phyloP scores from a whole-genome alignment of 2,797 vertebrate species.

The Heliangelus exortis region DNA sequence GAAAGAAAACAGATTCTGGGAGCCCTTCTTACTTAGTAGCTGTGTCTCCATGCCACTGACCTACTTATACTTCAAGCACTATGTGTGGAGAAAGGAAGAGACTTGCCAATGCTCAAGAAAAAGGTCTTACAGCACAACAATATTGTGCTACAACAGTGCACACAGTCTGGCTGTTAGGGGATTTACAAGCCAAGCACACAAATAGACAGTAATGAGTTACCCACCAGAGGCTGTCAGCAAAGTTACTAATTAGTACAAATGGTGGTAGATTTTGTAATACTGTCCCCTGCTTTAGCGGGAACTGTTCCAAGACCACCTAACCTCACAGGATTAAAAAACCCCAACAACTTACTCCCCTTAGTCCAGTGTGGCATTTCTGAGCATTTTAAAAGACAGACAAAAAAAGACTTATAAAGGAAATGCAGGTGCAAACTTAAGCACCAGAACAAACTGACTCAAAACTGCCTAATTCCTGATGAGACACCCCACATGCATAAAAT shows the following conservation, averaged over 20 bases:
- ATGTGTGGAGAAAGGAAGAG: slow-evolving; percentile 11
- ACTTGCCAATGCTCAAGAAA: slow-evolving; percentile 9
- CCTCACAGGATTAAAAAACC: not conserved
- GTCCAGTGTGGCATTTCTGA: not conserved
- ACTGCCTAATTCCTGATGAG: slow-evolving; percentile 26
- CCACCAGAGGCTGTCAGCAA: slow-evolving; percentile 70
- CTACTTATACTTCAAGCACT: slow-evolving; percentile 53
- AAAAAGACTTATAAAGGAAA: not conserved
- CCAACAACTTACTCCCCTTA: not conserved
- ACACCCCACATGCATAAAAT: slow-evolving; percentile 33
- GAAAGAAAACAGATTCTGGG: not conserved
- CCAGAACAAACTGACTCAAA: not conserved
- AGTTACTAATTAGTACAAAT: slow-evolving; percentile 73
- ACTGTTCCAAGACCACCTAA: slow-evolving; percentile 67
- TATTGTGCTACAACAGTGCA: slow-evolving; percentile 44
- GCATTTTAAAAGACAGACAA: not conserved
- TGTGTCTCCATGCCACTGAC: slow-evolving; percentile 55
- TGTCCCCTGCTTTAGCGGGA: slow-evolving; percentile 61
- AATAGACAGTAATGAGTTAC: slow-evolving; percentile 73
- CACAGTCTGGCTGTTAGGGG: slow-evolving; percentile 60
- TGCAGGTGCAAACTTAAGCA: not conserved
- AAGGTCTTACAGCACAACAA: slow-evolving; percentile 61
- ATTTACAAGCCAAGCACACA: slow-evolving; percentile 70
- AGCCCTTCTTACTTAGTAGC: slow-evolving; percentile 18
- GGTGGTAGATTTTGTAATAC: slow-evolving; percentile 51